Evolutionary conservation across 2,888 invertebrate species (phyloP), one percentile per base, ranked within the genome.

Genomic region (Drosophila maculinotata): DNA sequence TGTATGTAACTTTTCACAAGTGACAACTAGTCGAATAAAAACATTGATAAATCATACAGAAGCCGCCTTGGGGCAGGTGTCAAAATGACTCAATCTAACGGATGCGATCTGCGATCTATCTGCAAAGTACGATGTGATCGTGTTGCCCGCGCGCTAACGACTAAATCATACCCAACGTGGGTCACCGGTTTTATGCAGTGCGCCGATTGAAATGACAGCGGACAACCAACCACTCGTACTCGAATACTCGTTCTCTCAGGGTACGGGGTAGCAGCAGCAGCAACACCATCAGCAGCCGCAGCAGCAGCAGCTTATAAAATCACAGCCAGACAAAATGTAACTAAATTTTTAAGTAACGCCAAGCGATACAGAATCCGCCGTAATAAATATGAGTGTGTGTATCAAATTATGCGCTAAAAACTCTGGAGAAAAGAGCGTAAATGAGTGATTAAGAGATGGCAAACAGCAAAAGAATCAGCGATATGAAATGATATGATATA

Each of bases 141-240:
- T 89, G 82, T 88, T 90, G 90, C 89, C 89, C 90, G 91, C 89
- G 89, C 89, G 90, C 87, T 90, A 90, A 89, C 90, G 89, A 91
- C 91, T 91, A 90, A 91, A 89, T 89, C 89, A 88, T 74, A 79
- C 74, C 74, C 71, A 77, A 79, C 76, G 85, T 82, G 83, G 85
- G 85, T 87, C 83, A 89, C 89, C 87, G 87, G 90, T 90, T 90
- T 90, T 90, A 90, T 90, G 88, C 83, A 85, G 45, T 64, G 60
- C 52, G 79, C 73, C 58, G 63, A 49, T 41, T 63, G 71, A 51
- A 49, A 69, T 51, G 64, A 23, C 73, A 52, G 49, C 57, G 17
- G 26, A 58, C 47, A 47, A 33, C 38, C 48, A 53, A 14, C 47
- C 17, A 72, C 60, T 49, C 51, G 45, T 47, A n/a, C n/a, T n/a